Conservation (phyloP, 2,888 invertebrate species). For the Poecilobothrus nobilitatus region DNA sequence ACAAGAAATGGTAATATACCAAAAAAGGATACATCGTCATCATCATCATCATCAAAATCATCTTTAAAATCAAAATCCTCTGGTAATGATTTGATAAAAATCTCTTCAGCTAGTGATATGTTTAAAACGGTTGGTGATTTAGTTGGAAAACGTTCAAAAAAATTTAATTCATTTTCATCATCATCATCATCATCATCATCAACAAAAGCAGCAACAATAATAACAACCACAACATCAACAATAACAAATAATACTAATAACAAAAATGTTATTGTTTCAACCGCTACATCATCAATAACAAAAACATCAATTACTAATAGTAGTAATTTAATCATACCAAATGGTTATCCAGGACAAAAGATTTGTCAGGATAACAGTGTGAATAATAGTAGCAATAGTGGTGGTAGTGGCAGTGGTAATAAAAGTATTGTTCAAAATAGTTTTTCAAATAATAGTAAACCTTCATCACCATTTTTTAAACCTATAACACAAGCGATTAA, state of each 20-base stretch:
- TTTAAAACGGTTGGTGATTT: slow-evolving; percentile 4
- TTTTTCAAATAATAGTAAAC: background rate
- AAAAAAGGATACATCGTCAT: background rate
- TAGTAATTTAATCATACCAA: background rate
- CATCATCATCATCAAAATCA: background rate
- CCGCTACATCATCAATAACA: slow-evolving; percentile 2
- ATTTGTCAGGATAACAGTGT: background rate
- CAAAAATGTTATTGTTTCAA: slow-evolving; percentile 2
- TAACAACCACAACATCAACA: background rate
- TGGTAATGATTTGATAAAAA: background rate
- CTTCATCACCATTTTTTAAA: background rate
- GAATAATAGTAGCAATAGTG: too few relatives aligned
- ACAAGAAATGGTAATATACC: background rate
- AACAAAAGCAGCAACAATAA: slow-evolving; percentile 18
- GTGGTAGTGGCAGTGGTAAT: too few relatives aligned
- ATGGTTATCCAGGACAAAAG: background rate
- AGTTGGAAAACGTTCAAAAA: slow-evolving; percentile 1
- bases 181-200: slow-evolving; percentile 31
- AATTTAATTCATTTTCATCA: slow-evolving; percentile 25
- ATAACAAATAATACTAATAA: background rate
- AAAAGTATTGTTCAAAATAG: too few relatives aligned
- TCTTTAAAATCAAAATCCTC: background rate
- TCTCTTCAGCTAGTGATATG: slow-evolving; percentile 1
- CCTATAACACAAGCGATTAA: background rate
- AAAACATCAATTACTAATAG: background rate